Evolutionary conservation across 2,797 vertebrate species (phyloP), one percentile per base, ranked within the genome.

Genomic region (Gouania willdenowi): DNA sequence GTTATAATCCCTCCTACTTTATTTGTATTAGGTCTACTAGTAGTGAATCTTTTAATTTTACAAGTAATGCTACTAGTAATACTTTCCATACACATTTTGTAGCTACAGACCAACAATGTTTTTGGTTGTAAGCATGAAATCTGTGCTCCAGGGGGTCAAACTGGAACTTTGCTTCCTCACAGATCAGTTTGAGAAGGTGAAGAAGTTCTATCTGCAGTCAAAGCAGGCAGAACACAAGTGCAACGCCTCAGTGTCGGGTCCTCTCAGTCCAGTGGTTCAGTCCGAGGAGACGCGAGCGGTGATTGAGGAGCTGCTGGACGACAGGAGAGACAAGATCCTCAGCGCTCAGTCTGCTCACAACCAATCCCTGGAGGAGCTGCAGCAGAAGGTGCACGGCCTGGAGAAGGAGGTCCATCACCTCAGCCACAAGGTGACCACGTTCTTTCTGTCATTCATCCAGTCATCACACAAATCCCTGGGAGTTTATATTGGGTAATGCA

Each of bases 181-280:
- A 97, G 94, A 92, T 53, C 81, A 89, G n/a, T 87, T 75, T 63
- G 47, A 88, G 20, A 87, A 83, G 7, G 79, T 94, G 24, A 64
- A 81, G 67, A 83, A 57, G 5, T 88, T 69, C 6, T 76, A 66
- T 41, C 51, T 21, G 49, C 65, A 77, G 60, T 96, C 93, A 0
- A 10, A 53, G 43, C 56, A 77, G 26, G 87, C 89, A 0, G 82
- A 88, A 57, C 8, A 64, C 59, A 36, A 27, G 43, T 91, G 89
- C 23, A 86, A 71, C 1, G 50, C 1, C 2, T 83, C 85, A 0
- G 80, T 90, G 51, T 83, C 35, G 0, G 86, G 82, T 5, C 47
- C 71, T 1, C 15, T 27, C 13, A 86, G 79, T 55, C 82, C 84
- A 0, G 79, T 93, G 14, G 56, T 49, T 0, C 61, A 73, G 41